Evolutionary conservation across 1,140 invertebrate genomes (phyloP), one percentile per base, ranked within the genome.

Genomic region (Calephelis virginiensis): DNA sequence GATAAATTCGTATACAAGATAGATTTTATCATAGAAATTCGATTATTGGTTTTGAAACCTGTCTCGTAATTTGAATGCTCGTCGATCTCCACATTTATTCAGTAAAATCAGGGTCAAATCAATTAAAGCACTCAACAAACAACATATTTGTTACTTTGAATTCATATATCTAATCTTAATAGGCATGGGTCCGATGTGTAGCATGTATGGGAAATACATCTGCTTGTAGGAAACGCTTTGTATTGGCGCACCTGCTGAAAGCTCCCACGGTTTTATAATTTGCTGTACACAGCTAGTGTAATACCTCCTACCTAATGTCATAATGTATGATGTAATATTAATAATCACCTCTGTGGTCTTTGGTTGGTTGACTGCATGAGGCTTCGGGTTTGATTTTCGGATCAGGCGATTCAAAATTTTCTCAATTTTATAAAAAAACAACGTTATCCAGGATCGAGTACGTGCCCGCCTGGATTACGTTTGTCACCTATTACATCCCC

Each of bases 231-330:
- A 86, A 85, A 80, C 68, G 75, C 70, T 76, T 83, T 80, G 75
- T 79, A 74, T 67, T 67, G 60, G 70, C 71, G 76, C 88, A 89
- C 88, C 88, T 90, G 88, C 88, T 77, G 81, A 77, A 65, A 13
- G 74, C 84, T 90, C 88, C 86, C 88, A 90, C 86, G 88, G 68
- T 80, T 70, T 60, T 70, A 48, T 43, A 72, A 43, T 43, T 43
- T 43, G 40, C 68, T 56, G 59, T 69, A 69, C 72, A 67, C 40
- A 53, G 69, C 66, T 73, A 28, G 60, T 8, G 40, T 43, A 28
- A 53, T 17, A 53, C 50, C 14, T 28, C 14, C 50, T 9, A 53
- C 9, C 17, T 37, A 53, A 28, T 53, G 17, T 28, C 17, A 53
- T 10, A 28, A 28, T 28, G 11, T 17, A 10, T 56, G 9, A 17